phyloP scores from a whole-genome alignment of 2,797 vertebrate species.

The Labeo calbasu region DNA sequence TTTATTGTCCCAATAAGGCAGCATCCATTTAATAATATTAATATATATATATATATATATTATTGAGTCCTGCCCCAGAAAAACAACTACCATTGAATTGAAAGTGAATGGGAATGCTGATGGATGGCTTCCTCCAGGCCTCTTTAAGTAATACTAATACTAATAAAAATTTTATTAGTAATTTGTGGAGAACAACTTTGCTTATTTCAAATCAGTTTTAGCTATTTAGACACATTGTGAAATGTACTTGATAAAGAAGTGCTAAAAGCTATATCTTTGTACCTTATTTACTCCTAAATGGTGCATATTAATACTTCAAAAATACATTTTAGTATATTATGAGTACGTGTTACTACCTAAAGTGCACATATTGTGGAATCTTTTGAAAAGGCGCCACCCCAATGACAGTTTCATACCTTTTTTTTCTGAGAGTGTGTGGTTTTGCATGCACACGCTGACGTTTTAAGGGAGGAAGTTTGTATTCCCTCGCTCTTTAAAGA shows the following conservation, averaged over 20 bases:
- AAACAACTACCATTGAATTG: background rate
- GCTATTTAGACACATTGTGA: background rate
- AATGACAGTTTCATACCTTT: constrained; percentile 6
- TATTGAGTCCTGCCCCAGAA: background rate
- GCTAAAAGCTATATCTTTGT: background rate
- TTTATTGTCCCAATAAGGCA: too few relatives aligned
- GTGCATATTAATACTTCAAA: background rate
- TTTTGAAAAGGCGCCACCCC: background rate
- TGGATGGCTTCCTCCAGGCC: background rate
- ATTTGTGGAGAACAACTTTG: background rate
- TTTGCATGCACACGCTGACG: constrained; percentile 18
- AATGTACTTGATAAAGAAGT: background rate
- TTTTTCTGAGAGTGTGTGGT: constrained; percentile 36
- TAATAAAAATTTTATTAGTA: background rate
- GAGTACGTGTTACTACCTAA: background rate
- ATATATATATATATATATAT: too few relatives aligned
- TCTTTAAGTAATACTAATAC: background rate
- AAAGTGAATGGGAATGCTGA: background rate
- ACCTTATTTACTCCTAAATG: background rate
- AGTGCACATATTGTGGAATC: too few relatives aligned
- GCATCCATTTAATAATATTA: too few relatives aligned
- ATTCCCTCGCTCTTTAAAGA: constrained; percentile 36
- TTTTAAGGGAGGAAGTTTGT: constrained; percentile 41
- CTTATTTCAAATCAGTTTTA: background rate
- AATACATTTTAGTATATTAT: background rate